phyloP scores from a whole-genome alignment of 2,888 invertebrate species.

The Poecilobothrus nobilitatus region DNA sequence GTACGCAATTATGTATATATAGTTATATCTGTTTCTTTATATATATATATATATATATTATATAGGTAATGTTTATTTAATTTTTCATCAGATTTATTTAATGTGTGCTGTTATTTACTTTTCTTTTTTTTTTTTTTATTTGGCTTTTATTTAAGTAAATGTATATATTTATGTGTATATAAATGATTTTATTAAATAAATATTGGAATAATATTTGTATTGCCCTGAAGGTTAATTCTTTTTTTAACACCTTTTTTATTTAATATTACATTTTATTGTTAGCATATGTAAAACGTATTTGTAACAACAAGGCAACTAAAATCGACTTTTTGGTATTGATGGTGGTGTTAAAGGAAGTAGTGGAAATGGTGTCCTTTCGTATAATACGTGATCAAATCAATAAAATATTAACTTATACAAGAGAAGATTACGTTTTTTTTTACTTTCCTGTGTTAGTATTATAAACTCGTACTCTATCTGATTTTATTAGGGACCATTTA shows the following conservation, averaged over 20 bases:
- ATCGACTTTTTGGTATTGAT: too few relatives aligned
- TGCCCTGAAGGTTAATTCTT: neutral
- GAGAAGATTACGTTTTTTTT: neutral
- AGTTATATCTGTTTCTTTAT: too few relatives aligned
- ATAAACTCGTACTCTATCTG: neutral
- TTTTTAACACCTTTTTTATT: conserved; percentile 5
- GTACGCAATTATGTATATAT: too few relatives aligned
- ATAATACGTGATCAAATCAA: conserved; percentile 6
- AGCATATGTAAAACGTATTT: neutral
- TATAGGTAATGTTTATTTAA: neutral
- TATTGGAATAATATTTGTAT: neutral
- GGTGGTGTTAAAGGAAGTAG: neutral
- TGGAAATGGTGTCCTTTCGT: neutral
- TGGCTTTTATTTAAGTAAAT: too few relatives aligned
- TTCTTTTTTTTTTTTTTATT: neutral
- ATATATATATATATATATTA: too few relatives aligned
- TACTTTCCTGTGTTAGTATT: neutral
- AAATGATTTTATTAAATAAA: neutral
- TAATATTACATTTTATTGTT: neutral
- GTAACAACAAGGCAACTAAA: neutral
- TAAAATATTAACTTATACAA: neutral
- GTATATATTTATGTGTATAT: neutral
- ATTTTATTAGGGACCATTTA: neutral
- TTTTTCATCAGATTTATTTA: conserved; percentile 1
- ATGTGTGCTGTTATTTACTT: neutral